Evolutionary conservation across 2,888 invertebrate species (phyloP).

Genomic region (Criorhina ranunculi): DNA sequence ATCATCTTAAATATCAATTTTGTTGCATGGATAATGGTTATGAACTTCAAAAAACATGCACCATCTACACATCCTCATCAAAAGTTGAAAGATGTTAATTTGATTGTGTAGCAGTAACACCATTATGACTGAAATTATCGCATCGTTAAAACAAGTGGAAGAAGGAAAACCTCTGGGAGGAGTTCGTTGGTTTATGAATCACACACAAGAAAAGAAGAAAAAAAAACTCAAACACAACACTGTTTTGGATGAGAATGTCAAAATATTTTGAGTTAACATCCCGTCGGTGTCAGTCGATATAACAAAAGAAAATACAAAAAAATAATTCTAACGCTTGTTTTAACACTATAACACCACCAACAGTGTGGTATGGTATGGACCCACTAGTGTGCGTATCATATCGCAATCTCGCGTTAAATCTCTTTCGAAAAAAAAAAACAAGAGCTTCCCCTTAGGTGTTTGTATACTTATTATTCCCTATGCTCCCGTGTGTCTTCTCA

Average conservation of each 20-base stretch:
- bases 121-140: conserved; percentile 68
- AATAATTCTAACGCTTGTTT: conserved; percentile 64
- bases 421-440: conserved; percentile 31
- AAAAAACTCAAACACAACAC: neutral
- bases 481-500: conserved; percentile 63
- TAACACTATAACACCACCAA: conserved; percentile 61
- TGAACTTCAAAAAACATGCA: too few species aligned
- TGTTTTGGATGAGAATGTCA: conserved; percentile 49
- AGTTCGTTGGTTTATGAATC: conserved; percentile 62
- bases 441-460: conserved; percentile 67
- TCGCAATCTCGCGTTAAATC: conserved; percentile 59
- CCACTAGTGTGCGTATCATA: conserved; percentile 58
- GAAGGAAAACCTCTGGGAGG: conserved; percentile 54
- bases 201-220: conserved; percentile 32
- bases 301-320: conserved; percentile 16
- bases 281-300: neutral
- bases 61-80: conserved; percentile 7
- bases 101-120: conserved; percentile 53
- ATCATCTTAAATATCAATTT: too few species aligned
- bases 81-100: conserved; percentile 60
- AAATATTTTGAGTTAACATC: conserved; percentile 56
- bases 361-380: too few species aligned
- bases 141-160: conserved; percentile 72
- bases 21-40: too few species aligned
- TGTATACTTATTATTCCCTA: conserved; percentile 20